Base-by-base conservation (phyloP, 2,888 invertebrate species). In the Eumacrocentrus americanus region DNA sequence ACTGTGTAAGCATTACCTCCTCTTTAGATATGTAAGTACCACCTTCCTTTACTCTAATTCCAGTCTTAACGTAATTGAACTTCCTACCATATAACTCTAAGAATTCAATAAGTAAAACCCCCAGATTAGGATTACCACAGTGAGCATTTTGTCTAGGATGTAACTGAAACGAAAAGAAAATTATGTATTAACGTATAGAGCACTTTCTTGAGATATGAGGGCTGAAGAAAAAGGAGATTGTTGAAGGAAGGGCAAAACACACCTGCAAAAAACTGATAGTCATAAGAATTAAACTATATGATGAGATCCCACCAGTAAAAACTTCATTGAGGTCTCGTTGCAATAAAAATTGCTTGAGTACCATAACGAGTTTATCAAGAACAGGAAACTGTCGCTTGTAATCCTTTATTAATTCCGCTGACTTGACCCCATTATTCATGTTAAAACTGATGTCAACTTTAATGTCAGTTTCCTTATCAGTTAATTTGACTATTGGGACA, bases 301-400 rank as follows among this genome's bases (percentile, higher is more conserved):
- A 98, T 71, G 97, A 96, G 82, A 99, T 97, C 81, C 99, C 99
- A 67, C 99, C 98, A 67, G 97, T 98, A 85, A 98, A 99, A 76
- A 99, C 98, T 87, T 99, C 98, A 84, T 99, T 99, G 77, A 99
- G 88, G 85, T 98, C 96, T 76, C 98, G 89, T 84, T 98, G 95
- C 69, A 97, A 87, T 68, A 99, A 89, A 85, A 98, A 99, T 86
- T 99, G 98, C 85, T 99, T 99, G 73, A 99, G 86, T 64, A 99
- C 95, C 84, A 98, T 90, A 76, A 98, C 97, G 78, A 99, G 85
- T 76, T 96, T 96, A 55, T 94, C 91, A 71, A 99, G 86, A 66
- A 92, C 91, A 20, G 97, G 97, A 83, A 90, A 98, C 72, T 89
- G 88, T 62, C 89, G 87, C 81, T 95, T 92, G 80, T 90, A 97